These are phyloP conservation scores for Chouioia cunea DNA, from an alignment of 2,888 invertebrate species.

Conservation along the genomic window DNA sequence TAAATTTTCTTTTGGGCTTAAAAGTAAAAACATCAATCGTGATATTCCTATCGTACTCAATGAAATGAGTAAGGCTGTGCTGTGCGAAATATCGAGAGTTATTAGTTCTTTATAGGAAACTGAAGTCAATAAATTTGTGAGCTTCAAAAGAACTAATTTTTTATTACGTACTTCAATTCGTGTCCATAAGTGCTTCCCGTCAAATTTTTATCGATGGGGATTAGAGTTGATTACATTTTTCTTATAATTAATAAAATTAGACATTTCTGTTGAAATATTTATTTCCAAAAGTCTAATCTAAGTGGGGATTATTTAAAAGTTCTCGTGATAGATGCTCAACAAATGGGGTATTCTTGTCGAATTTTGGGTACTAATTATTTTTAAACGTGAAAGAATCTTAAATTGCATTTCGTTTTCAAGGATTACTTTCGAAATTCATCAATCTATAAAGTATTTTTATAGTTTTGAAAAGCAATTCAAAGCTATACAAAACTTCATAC, in stretches of 20 bases:
- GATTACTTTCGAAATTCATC: background rate
- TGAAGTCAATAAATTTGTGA: background rate
- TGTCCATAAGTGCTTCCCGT: constrained; percentile 52
- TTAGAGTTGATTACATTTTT: constrained; percentile 63
- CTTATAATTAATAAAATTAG: constrained; percentile 63
- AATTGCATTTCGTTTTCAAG: background rate
- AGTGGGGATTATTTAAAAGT: too few species aligned
- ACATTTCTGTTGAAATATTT: constrained; percentile 30
- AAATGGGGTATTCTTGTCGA: background rate
- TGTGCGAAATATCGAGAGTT: too few species aligned
- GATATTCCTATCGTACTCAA: background rate
- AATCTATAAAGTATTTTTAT: background rate
- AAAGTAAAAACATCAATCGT: too few species aligned
- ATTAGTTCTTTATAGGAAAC: background rate
- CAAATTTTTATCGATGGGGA: constrained; percentile 47
- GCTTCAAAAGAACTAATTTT: constrained; percentile 7
- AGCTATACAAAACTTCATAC: background rate
- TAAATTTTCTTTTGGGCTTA: too few species aligned
- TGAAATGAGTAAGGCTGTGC: background rate
- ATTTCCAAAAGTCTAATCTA: background rate
- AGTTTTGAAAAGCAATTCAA: constrained; percentile 14
- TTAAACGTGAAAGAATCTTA: background rate
- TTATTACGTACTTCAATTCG: constrained; percentile 60
- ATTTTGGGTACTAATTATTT: too few species aligned
- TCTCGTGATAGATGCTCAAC: background rate